phyloP scores from a whole-genome alignment of 2,888 invertebrate species.

The Cantharis rustica region DNA sequence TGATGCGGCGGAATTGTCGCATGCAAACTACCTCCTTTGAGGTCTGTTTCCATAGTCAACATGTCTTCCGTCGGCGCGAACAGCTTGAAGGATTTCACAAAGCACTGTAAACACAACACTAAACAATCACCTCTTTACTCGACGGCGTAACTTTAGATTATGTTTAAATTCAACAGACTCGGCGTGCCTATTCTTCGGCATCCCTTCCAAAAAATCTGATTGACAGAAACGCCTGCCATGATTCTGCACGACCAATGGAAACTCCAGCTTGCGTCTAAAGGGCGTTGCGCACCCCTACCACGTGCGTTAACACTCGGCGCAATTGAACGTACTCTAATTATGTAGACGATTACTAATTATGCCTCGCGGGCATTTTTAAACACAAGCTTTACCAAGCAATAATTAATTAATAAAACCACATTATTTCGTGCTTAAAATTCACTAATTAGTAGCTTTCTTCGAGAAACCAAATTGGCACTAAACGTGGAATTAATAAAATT shows the following conservation, averaged over 20 bases:
- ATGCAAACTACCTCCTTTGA: conserved; percentile 87
- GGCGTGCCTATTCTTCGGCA: conserved; percentile 43
- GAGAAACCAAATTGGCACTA: not conserved
- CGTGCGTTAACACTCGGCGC: conserved; percentile 28
- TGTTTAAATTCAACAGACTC: conserved; percentile 47
- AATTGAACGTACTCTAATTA: conserved; percentile 37
- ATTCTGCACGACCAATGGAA: conserved; percentile 49
- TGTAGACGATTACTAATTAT: conserved; percentile 56
- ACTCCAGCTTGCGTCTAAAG: conserved; percentile 32
- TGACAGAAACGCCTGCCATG: conserved; percentile 56
- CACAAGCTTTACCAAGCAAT: conserved; percentile 51
- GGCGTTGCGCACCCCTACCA: conserved; percentile 37
- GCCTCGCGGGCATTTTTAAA: conserved; percentile 57
- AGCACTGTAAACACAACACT: conserved; percentile 43
- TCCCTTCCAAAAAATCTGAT: conserved; percentile 47
- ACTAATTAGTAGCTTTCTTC: conserved; percentile 39
- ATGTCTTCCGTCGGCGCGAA: conserved; percentile 84
- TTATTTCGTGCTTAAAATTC: conserved; percentile 56
- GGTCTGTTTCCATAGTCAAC: conserved; percentile 91
- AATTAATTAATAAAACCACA: conserved; percentile 57
- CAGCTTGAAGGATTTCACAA: conserved; percentile 69
- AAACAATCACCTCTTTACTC: conserved; percentile 48
- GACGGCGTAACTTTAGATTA: conserved; percentile 50
- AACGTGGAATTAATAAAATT: not conserved
- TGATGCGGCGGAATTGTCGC: conserved; percentile 87